Evolutionary conservation across 2,797 vertebrate genomes (phyloP).

Genomic region (Acrocephalus scirpaceus): DNA sequence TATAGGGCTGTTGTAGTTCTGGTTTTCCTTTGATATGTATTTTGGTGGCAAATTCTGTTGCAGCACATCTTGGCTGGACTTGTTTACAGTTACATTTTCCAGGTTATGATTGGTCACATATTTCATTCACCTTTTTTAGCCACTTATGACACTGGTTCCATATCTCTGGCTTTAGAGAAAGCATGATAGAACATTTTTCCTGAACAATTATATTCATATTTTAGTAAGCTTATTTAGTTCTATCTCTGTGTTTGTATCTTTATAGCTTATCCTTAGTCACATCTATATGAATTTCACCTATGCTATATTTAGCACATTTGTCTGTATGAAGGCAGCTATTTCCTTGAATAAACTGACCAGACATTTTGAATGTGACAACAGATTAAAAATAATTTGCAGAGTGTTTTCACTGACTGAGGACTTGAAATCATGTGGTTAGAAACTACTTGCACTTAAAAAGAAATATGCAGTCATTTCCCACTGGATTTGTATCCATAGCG

Average conservation of each 20-base stretch:
- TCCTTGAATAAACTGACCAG: conserved; percentile 19
- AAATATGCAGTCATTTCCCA: conserved; percentile 33
- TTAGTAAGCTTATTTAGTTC: not conserved
- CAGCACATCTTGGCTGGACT: not conserved
- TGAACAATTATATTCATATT: not conserved
- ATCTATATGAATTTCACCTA: not conserved
- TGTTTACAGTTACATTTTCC: not conserved
- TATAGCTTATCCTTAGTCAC: not conserved
- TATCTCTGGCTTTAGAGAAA: not conserved
- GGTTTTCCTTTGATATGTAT: not conserved
- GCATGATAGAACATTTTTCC: not conserved
- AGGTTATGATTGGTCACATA: not conserved
- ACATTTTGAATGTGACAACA: not conserved
- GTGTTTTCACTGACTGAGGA: conserved; percentile 1
- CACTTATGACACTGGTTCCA: not conserved
- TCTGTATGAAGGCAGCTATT: not conserved
- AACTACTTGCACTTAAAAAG: conserved; percentile 31
- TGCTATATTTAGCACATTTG: not conserved
- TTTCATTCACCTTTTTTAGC: not conserved
- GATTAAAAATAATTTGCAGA: conserved; percentile 22
- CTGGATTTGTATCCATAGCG: conserved; percentile 29
- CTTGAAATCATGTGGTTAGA: conserved; percentile 31
- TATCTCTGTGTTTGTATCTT: not conserved
- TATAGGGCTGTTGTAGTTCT: not conserved
- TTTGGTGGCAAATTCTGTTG: not conserved